A percentile compares a stretch with the other conserved stretches of the same genome.
These are phyloP conservation scores for Staurois parvus DNA, from an alignment of 2,797 vertebrate genomes.

Conservation along the genomic window DNA sequence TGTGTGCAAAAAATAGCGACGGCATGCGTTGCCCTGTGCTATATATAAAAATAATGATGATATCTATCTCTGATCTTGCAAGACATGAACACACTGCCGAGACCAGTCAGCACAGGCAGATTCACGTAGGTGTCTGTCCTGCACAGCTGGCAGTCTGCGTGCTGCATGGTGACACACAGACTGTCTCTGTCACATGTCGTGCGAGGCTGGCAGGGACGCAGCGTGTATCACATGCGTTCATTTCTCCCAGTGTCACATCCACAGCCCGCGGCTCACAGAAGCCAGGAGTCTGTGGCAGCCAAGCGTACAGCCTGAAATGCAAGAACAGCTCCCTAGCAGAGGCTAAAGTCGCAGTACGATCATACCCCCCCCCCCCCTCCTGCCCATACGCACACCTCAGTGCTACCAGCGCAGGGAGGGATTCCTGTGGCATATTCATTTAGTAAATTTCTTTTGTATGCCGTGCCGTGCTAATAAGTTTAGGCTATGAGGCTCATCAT, in stretches of 20 bases:
- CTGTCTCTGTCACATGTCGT: constrained; percentile 59
- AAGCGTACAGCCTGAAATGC: constrained; percentile 51
- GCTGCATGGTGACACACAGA: constrained; percentile 54
- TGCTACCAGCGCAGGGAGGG: neutral
- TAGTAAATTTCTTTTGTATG: neutral
- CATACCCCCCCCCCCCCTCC: neutral
- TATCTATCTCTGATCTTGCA: neutral
- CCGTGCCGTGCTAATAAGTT: constrained; percentile 40
- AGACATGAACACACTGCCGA: neutral
- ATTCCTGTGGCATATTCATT: neutral
- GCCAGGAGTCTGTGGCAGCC: constrained; percentile 47
- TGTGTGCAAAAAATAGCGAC: neutral
- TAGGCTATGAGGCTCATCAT: constrained; percentile 54
- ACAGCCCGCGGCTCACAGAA: constrained; percentile 54
- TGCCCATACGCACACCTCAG: neutral
- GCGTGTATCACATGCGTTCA: constrained; percentile 51
- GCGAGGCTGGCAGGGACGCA: constrained; percentile 53
- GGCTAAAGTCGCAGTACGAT: neutral
- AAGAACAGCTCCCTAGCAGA: constrained; percentile 42
- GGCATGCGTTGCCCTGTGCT: no score
- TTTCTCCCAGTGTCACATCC: constrained; percentile 53
- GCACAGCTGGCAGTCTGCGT: constrained; percentile 42
- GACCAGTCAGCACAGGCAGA: neutral
- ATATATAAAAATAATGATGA: neutral
- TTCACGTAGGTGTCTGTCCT: constrained; percentile 42